Base-by-base conservation (phyloP, 64 coral and sea anemone species). In the Acropora tenuis region DNA sequence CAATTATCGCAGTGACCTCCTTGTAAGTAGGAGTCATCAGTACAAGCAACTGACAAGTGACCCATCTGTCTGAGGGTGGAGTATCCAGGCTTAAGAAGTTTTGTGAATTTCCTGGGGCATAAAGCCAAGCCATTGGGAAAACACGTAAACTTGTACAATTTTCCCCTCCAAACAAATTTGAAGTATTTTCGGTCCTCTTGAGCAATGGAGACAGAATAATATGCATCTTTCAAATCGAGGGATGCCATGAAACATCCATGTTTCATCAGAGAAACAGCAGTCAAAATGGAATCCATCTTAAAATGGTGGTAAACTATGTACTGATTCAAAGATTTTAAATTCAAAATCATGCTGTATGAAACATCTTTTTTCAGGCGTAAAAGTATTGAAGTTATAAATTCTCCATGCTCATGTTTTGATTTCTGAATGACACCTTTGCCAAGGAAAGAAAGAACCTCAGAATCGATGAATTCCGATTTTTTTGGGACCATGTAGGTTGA, bases 61-160 rank as follows among this genome's bases (percentile, higher is more conserved):
- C 86, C 86, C 68, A 74, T 75, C 76, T 76, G 42, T 88, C 72
- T 48, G 20, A 88, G 47, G 15, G 49, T 88, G 47, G 86, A 88
- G 86, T 88, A 88, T 75, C 16, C 86, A 50, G 86, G 86, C 61
- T 88, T 88, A 88, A 18, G 59, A 63, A 63, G 59, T 13, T 63
- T 63, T 13, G 9, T 63, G 15, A 12, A 63, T 63, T 63, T 88
- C 50, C 86, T 41, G 48, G 86, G 72, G n/a, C 86, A 75, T 47
- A 72, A 44, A 5, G 86, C 86, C 7, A 74, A 47, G 44, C 86
- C 86, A 41, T 88, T 88, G 30, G 86, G 86, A 50, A 88, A 88
- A 47, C 86, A 86, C 43, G 48, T 75, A 55, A 75, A 88, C 61
- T 88, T 13, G 67, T 88, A 74, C 30, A 63, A 63, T 13, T 13